Percentiles rank a stretch among this genome's conserved stretches.
Evolutionary conservation across 2,797 vertebrate genomes (phyloP).

Genomic region (Eulemur albifrons): DNA sequence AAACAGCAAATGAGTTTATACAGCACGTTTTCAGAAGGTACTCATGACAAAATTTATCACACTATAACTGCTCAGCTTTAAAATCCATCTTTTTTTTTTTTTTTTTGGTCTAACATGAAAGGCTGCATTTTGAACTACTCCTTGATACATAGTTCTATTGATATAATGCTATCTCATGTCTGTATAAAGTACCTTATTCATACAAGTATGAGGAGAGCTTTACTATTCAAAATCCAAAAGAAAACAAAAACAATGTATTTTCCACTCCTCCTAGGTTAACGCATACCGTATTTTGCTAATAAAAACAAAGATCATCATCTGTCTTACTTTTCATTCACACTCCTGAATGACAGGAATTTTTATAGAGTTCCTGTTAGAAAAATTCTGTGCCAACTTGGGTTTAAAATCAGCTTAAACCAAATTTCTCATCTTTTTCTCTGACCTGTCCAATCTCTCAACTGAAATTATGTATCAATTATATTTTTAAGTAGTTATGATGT

Average conservation of each 20-base stretch:
- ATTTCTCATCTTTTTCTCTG: neutral
- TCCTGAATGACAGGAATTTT: neutral
- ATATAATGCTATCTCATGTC: neutral
- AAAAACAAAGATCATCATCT: constrained; percentile 34
- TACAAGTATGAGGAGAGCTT: neutral
- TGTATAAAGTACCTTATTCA: neutral
- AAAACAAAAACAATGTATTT: constrained; percentile 27
- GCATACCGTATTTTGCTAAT: neutral
- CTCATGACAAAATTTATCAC: neutral
- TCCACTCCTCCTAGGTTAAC: neutral
- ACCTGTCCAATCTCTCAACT: neutral
- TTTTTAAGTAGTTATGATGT: neutral
- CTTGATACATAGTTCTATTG: neutral
- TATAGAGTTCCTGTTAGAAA: neutral
- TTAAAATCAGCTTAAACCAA: constrained; percentile 31
- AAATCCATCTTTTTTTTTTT: neutral
- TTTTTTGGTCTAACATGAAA: neutral
- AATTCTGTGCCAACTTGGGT: neutral
- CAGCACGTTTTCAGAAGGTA: neutral
- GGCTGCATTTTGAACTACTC: neutral
- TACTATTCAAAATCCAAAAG: neutral
- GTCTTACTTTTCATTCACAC: constrained; percentile 39
- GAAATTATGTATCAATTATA: neutral
- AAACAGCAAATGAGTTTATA: neutral
- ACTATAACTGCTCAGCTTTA: neutral